A percentile compares a stretch with the other conserved stretches of the same genome.
Conservation (phyloP, 37 sponge, comb jelly and placozoan species). For the Oscarella lobularis region DNA sequence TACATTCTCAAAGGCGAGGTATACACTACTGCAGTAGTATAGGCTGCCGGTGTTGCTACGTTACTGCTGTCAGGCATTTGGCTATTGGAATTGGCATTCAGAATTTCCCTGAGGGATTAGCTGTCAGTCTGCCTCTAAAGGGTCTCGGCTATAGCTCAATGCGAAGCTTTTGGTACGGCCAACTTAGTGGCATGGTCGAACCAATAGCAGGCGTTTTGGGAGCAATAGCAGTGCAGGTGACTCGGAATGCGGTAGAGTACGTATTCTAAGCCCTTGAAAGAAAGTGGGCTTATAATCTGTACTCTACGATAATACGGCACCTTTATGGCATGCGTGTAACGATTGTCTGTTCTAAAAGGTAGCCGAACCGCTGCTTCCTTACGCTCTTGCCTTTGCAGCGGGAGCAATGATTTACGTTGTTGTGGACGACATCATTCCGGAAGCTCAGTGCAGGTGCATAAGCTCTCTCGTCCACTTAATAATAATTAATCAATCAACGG, state of each 20-base stretch:
- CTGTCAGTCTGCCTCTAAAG: slow-evolving; percentile 85
- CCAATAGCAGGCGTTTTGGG: slow-evolving; percentile 88
- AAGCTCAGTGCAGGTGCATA: slow-evolving; percentile 50
- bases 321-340: not conserved
- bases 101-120: slow-evolving; percentile 95
- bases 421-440: slow-evolving; percentile 85
- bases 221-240: slow-evolving; percentile 34
- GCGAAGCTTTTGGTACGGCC: slow-evolving; percentile 92
- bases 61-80: slow-evolving; percentile 43
- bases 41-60: not conserved
- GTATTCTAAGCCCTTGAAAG: too few species aligned
- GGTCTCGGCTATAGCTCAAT: slow-evolving; percentile 67
- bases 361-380: slow-evolving; percentile 76
- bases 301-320: not conserved
- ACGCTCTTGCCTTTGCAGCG: slow-evolving; percentile 94
- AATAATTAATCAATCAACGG: not conserved
- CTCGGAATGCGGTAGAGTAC: too few species aligned
- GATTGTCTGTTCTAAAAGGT: slow-evolving; percentile 39
- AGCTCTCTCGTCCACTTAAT: not conserved
- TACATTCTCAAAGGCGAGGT: slow-evolving; percentile 74
- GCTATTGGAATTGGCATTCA: slow-evolving; percentile 93
- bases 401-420: slow-evolving; percentile 98
- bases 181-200: slow-evolving; percentile 96
- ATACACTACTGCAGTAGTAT: not conserved
- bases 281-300: not conserved